Conservation (phyloP, 2,888 invertebrate genomes). For the Troilus luridus region DNA sequence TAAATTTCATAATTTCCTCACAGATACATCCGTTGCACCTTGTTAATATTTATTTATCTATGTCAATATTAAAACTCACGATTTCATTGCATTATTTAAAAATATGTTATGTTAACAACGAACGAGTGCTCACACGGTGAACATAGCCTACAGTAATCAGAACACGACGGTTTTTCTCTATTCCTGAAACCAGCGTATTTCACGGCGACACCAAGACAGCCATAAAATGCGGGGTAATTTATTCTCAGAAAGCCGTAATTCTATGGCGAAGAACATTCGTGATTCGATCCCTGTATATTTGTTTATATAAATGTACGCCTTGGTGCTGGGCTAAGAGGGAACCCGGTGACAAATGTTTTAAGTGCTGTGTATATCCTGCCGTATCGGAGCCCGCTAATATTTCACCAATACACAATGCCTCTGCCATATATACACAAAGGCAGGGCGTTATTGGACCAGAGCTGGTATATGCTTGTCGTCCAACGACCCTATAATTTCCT, state of each 20-base stretch:
- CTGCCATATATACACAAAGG: constrained; percentile 26
- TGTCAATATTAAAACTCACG: no score
- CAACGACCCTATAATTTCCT: neutral
- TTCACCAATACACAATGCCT: constrained; percentile 38
- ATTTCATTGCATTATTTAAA: no score
- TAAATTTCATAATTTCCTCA: no score
- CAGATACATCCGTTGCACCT: no score
- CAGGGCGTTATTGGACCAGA: neutral
- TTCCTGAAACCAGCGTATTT: no score
- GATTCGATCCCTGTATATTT: constrained; percentile 26
- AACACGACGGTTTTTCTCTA: neutral
- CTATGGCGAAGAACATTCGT: constrained; percentile 39
- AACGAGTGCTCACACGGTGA: no score
- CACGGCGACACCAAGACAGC: neutral
- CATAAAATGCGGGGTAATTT: neutral
- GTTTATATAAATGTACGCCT: constrained; percentile 11
- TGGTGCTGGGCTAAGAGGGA: neutral
- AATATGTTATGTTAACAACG: no score
- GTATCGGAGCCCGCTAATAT: constrained; percentile 4
- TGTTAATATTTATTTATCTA: no score
- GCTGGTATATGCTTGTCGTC: neutral
- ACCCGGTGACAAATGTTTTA: constrained; percentile 41
- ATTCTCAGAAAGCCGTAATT: neutral
- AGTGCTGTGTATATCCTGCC: constrained; percentile 34
- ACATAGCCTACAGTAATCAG: neutral